These are phyloP conservation scores for Rhincodon typus DNA, from an alignment of 2,797 vertebrate genomes.

Conservation along the genomic window DNA sequence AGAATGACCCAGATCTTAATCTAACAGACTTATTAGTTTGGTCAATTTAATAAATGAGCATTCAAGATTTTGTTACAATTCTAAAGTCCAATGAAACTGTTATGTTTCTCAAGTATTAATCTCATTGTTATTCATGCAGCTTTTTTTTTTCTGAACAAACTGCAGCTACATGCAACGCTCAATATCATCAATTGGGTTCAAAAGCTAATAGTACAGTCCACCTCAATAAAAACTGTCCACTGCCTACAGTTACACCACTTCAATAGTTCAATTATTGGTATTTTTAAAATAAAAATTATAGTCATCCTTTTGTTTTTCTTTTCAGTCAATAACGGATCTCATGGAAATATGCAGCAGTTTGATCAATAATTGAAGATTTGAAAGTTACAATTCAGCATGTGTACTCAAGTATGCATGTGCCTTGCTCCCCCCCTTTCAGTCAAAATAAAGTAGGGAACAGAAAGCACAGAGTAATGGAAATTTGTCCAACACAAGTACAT, in stretches of 20 bases:
- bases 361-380: neutral
- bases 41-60: neutral
- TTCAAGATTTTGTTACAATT: neutral
- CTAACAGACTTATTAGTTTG: neutral
- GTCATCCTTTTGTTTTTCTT: neutral
- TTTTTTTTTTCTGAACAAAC: neutral
- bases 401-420: too few relatives aligned
- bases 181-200: neutral
- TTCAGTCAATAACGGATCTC: neutral
- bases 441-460: neutral
- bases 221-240: neutral
- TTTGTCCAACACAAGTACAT: neutral
- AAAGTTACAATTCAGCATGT: too few relatives aligned
- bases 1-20: neutral
- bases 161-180: neutral
- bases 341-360: neutral
- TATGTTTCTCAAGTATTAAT: neutral
- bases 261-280: neutral
- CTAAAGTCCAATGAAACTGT: neutral
- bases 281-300: neutral
- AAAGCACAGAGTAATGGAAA: neutral
- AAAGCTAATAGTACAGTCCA: neutral
- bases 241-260: neutral
- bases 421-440: neutral
- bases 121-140: neutral